Evolutionary conservation across 1,140 invertebrate species (phyloP).

Genomic region (Agrypnia vestita): DNA sequence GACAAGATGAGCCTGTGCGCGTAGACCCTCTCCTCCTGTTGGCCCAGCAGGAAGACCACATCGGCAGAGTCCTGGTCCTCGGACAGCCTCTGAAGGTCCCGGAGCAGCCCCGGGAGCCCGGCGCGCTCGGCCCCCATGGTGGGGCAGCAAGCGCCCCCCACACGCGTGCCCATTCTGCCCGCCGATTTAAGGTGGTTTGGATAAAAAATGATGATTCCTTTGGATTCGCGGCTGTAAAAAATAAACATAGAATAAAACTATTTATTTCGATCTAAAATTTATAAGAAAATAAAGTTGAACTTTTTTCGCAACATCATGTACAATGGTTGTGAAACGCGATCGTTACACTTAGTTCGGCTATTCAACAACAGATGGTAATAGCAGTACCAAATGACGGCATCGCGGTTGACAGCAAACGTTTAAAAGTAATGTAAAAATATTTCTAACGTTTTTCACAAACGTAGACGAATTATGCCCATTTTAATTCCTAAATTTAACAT

Average conservation of each 20-base stretch:
- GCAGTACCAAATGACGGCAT: too few relatives aligned
- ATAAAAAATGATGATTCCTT: slow-evolving; percentile 36
- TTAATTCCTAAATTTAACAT: too few relatives aligned
- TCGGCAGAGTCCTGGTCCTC: slow-evolving; percentile 92
- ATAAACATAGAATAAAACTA: too few relatives aligned
- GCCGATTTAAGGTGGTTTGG: slow-evolving; percentile 36
- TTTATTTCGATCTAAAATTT: neutral
- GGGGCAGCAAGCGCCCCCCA: slow-evolving; percentile 74
- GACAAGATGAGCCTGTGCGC: slow-evolving; percentile 90
- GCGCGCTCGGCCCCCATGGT: slow-evolving; percentile 74
- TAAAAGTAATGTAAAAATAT: too few relatives aligned
- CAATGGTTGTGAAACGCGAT: too few relatives aligned
- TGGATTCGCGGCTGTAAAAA: slow-evolving; percentile 6
- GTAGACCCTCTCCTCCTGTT: slow-evolving; percentile 88
- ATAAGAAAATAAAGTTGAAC: neutral
- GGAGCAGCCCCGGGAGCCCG: slow-evolving; percentile 87
- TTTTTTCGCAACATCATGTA: neutral
- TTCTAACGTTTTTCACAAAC: too few relatives aligned
- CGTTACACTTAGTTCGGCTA: too few relatives aligned
- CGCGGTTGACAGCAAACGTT: too few relatives aligned
- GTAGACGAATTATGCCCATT: too few relatives aligned
- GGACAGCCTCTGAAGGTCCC: slow-evolving; percentile 87
- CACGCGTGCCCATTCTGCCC: slow-evolving; percentile 70
- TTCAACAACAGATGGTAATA: neutral
- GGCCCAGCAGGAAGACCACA: slow-evolving; percentile 88